Percentiles rank a stretch among this genome's conserved stretches.
These are phyloP conservation scores for Cisticola juncidis DNA, from an alignment of 2,113 vertebrate species.

Conservation along the genomic window DNA sequence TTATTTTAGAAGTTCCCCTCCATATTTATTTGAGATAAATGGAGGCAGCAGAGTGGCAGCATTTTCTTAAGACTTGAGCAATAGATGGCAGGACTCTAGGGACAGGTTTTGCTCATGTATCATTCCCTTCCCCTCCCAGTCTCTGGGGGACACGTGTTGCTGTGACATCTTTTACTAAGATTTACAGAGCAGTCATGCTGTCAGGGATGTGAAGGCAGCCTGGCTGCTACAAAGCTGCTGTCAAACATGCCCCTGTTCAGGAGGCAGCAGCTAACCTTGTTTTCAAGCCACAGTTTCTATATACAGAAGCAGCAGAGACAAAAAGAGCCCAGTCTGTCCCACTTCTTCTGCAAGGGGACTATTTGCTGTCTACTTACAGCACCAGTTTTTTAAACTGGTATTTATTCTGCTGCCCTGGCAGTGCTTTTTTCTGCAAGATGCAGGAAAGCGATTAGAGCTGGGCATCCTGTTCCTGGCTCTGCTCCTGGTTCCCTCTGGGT, in stretches of 20 bases:
- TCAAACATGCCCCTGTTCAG: not conserved
- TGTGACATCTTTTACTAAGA: constrained; percentile 57
- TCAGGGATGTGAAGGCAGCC: constrained; percentile 18
- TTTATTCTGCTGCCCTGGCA: not conserved
- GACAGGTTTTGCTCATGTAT: not conserved
- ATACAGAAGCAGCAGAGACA: not conserved
- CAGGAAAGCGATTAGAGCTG: not conserved
- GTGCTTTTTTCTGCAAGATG: not conserved
- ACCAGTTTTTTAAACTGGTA: rapidly evolving
- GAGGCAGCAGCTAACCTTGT: not conserved
- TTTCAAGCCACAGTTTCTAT: not conserved
- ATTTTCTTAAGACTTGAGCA: constrained; percentile 50
- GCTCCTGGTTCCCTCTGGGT: not conserved
- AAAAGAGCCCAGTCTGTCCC: not conserved
- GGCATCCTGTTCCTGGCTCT: not conserved
- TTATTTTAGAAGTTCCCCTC: not conserved
- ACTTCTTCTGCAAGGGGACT: not conserved
- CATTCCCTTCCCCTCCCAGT: constrained; percentile 28
- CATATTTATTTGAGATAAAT: constrained; percentile 42
- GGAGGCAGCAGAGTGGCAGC: constrained; percentile 5
- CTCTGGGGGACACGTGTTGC: not conserved
- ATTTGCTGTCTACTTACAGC: not conserved
- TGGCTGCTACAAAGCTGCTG: not conserved
- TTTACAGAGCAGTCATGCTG: constrained; percentile 56
- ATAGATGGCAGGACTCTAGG: constrained; percentile 39